These are phyloP conservation scores for Ceuthmochares aereus DNA, from an alignment of 2,113 vertebrate species.

Conservation along the genomic window DNA sequence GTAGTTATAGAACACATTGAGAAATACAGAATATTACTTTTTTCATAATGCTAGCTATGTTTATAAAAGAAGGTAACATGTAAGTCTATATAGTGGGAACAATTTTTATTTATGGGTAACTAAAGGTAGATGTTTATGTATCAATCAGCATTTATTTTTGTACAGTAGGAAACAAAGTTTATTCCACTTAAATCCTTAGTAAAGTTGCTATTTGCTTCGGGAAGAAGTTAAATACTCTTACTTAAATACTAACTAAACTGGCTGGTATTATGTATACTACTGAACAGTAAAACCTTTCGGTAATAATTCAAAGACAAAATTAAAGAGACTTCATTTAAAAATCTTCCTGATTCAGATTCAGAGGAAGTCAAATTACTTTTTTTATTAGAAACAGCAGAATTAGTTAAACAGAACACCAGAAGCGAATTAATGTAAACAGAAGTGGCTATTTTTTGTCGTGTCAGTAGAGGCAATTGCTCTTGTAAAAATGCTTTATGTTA, in stretches of 20 bases:
- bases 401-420: neutral
- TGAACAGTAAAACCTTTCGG: neutral
- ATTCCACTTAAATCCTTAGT: neutral
- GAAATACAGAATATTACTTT: neutral
- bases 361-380: neutral
- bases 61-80: neutral
- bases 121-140: neutral
- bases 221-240: neutral
- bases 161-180: neutral
- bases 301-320: neutral
- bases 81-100: neutral
- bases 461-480: neutral
- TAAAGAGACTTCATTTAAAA: neutral
- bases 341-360: neutral
- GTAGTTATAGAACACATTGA: neutral
- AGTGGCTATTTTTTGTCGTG: neutral
- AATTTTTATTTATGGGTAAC: neutral
- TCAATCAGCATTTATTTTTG: neutral
- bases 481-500: neutral
- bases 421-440: neutral
- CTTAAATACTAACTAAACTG: neutral
- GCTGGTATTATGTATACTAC: neutral
- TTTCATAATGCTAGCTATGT: neutral
- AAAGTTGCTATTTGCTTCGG: neutral
- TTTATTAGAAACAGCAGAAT: neutral